Percentiles rank a stretch among this genome's conserved stretches.
Evolutionary conservation across 2,113 vertebrate genomes (phyloP).

Genomic region (Pelmatolapia mariae): DNA sequence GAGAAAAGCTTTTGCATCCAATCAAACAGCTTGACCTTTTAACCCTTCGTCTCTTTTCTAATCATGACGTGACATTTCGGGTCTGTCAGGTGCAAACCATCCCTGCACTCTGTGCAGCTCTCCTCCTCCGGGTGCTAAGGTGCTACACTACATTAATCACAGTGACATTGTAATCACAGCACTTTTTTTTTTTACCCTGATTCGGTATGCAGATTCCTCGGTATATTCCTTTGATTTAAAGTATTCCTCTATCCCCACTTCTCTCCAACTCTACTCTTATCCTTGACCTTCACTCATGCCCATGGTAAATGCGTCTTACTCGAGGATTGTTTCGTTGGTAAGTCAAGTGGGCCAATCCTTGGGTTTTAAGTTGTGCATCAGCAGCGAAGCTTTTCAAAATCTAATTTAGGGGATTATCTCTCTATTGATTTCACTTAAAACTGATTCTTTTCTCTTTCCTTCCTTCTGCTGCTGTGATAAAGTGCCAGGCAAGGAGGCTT

Average conservation of each 20-base stretch:
- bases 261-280: conserved; percentile 20
- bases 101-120: neutral
- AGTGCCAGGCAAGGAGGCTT: neutral
- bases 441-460: conserved; percentile 54
- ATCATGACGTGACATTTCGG: conserved; percentile 49
- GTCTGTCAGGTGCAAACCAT: conserved; percentile 32
- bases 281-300: conserved; percentile 64
- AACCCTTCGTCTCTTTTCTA: conserved; percentile 42
- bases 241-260: neutral
- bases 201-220: conserved; percentile 39
- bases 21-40: conserved; percentile 52
- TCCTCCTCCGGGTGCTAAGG: neutral
- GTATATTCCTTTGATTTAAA: conserved; percentile 31
- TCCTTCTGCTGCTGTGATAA: conserved; percentile 36
- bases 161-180: conserved; percentile 48
- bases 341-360: conserved; percentile 67
- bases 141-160: conserved; percentile 39
- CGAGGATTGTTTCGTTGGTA: conserved; percentile 42
- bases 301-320: conserved; percentile 60
- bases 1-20: conserved; percentile 36
- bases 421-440: conserved; percentile 75
- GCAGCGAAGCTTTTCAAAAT: conserved; percentile 64
- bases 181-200: neutral
- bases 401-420: conserved; percentile 75
- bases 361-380: conserved; percentile 56